phyloP scores from a whole-genome alignment of 2,888 invertebrate species.

The Eupsilia transversa region DNA sequence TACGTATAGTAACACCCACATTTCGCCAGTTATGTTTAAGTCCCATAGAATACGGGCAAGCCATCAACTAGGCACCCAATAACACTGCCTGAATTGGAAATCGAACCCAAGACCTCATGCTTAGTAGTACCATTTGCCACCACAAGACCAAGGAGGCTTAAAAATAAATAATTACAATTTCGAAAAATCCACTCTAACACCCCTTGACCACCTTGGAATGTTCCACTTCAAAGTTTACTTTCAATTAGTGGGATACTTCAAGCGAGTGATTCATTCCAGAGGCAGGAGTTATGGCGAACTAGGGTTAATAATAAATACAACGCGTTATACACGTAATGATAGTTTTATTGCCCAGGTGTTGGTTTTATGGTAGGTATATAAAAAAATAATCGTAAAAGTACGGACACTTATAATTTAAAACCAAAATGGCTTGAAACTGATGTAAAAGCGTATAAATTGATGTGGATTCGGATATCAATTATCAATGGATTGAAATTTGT shows the following conservation, averaged over 20 bases:
- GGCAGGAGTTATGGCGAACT: constrained; percentile 53
- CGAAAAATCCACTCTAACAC: neutral
- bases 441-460: neutral
- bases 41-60: too few relatives aligned
- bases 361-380: constrained; percentile 52
- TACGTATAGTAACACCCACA: neutral
- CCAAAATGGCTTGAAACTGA: neutral
- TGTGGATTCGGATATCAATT: neutral
- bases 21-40: neutral
- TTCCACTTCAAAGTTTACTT: constrained; percentile 44
- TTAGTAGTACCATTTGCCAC: neutral
- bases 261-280: constrained; percentile 75
- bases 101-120: too few relatives aligned
- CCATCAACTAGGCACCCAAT: too few relatives aligned
- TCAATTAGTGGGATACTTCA: constrained; percentile 43
- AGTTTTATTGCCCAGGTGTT: constrained; percentile 72
- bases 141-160: neutral
- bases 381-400: constrained; percentile 38
- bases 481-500: neutral
- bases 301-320: constrained; percentile 70
- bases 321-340: constrained; percentile 57
- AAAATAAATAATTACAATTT: neutral
- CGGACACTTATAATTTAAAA: constrained; percentile 29
- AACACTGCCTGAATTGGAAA: too few relatives aligned
- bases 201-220: constrained; percentile 14